Evolutionary conservation across 2,113 vertebrate genomes (phyloP).

Genomic region (Corvus moneduloides): DNA sequence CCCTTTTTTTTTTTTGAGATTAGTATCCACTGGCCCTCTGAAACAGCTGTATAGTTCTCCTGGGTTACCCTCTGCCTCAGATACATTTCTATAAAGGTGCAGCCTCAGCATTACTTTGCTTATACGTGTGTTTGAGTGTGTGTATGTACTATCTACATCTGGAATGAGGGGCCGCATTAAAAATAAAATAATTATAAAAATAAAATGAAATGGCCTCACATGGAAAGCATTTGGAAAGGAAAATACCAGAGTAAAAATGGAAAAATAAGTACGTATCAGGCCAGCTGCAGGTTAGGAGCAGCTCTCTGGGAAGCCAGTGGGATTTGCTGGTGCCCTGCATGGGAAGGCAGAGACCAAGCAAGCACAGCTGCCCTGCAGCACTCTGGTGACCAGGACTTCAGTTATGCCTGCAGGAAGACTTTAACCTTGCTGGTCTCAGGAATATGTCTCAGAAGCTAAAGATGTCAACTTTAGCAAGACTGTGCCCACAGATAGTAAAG

Average conservation of each 20-base stretch:
- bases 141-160: slow-evolving; percentile 28
- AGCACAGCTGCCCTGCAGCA: not conserved
- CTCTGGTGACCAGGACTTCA: not conserved
- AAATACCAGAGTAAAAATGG: slow-evolving; percentile 56
- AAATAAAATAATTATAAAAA: slow-evolving; percentile 63
- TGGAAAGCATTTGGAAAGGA: slow-evolving; percentile 53
- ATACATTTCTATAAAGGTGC: not conserved
- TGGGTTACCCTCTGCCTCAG: not conserved
- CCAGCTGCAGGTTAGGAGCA: slow-evolving; percentile 54
- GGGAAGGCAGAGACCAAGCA: not conserved
- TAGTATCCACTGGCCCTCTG: not conserved
- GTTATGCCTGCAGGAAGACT: not conserved
- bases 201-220: slow-evolving; percentile 33
- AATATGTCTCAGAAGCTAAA: slow-evolving; percentile 10
- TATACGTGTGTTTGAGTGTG: not conserved
- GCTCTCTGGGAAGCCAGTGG: not conserved
- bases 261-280: slow-evolving; percentile 45
- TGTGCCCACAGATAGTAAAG: not conserved
- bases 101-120: slow-evolving; percentile 15
- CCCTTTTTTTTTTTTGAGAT: not conserved
- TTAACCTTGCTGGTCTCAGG: not conserved
- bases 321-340: slow-evolving; percentile 40
- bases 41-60: not conserved
- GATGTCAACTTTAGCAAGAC: not conserved
- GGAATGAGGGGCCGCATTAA: slow-evolving; percentile 22